Percentiles rank a stretch among this genome's conserved stretches.
Evolutionary conservation across 2,888 invertebrate species (phyloP).

Genomic region (Pollenia labialis): DNA sequence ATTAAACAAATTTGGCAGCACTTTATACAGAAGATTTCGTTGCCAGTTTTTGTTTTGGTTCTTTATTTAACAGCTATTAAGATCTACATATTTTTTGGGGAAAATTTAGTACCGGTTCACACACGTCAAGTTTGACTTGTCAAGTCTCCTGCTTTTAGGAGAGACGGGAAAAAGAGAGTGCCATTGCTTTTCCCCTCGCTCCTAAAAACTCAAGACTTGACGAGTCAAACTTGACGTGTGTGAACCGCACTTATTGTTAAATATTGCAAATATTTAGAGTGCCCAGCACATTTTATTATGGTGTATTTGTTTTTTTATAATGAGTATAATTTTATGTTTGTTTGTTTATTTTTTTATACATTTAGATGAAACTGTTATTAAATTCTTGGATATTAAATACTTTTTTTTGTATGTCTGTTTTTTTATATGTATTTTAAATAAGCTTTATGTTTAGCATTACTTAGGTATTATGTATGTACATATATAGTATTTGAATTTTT

Average conservation of each 20-base stretch:
- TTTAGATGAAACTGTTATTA: conserved; percentile 54
- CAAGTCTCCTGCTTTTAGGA: too few species aligned
- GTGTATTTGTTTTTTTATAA: conserved; percentile 4
- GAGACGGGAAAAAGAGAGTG: too few species aligned
- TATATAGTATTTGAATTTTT: neutral
- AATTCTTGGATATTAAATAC: neutral
- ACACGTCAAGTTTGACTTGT: too few species aligned
- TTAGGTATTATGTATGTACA: too few species aligned
- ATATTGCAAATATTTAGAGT: conserved; percentile 31
- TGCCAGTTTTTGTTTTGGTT: too few species aligned
- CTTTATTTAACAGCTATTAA: neutral
- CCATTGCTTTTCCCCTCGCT: too few species aligned
- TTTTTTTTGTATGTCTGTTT: conserved; percentile 15
- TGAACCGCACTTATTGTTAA: too few species aligned
- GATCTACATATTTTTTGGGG: neutral
- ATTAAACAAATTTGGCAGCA: too few species aligned
- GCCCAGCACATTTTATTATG: conserved; percentile 41
- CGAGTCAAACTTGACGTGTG: too few species aligned
- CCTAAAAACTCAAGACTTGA: too few species aligned
- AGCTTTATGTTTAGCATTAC: neutral
- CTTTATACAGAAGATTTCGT: too few species aligned
- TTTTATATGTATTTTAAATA: conserved; percentile 22
- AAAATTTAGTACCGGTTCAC: too few species aligned
- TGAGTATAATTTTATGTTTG: conserved; percentile 5
- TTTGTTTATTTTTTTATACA: conserved; percentile 15